These are phyloP conservation scores for Tokudaia tokunoshimensis DNA, from an alignment of 2,797 vertebrate genomes.

Conservation along the genomic window DNA sequence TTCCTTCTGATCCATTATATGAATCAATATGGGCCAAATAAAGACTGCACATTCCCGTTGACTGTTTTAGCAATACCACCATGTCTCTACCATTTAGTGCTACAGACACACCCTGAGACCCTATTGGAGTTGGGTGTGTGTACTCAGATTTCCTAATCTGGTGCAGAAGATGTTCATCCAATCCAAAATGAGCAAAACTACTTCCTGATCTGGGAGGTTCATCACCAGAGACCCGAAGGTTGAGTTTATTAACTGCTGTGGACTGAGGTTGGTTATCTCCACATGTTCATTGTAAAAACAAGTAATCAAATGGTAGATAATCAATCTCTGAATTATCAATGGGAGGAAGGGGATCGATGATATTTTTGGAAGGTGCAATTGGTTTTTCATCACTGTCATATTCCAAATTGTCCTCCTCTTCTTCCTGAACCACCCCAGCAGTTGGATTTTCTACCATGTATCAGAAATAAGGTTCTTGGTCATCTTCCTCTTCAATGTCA, in stretches of 20 bases:
- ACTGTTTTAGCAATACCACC: constrained; percentile 99
- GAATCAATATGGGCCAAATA: constrained; percentile 99
- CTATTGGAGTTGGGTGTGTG: no score
- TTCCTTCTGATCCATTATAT: constrained; percentile 99
- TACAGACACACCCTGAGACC: constrained; percentile 95
- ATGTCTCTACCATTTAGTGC: constrained; percentile 98
- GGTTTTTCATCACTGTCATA: constrained; percentile 99
- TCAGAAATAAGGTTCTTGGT: constrained; percentile 99
- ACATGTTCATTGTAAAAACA: no score
- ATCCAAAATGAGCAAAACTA: no score
- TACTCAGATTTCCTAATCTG: no score
- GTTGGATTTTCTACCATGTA: constrained; percentile 99
- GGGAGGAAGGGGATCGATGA: constrained; percentile 97
- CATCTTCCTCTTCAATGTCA: constrained; percentile 95
- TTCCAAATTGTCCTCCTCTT: constrained; percentile 97
- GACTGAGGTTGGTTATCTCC: no score
- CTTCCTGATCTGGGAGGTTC: no score
- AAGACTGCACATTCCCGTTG: constrained; percentile 98
- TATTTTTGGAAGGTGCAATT: constrained; percentile 95
- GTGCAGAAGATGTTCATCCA: no score
- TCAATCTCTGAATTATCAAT: constrained; percentile 93
- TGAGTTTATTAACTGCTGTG: no score
- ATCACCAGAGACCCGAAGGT: no score
- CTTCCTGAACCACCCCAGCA: constrained; percentile 95
- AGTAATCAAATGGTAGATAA: no score